A percentile compares a stretch with the other conserved stretches of the same genome.
These are phyloP conservation scores for Capreolus pygargus DNA, from an alignment of 2,113 vertebrate genomes.

Conservation along the genomic window DNA sequence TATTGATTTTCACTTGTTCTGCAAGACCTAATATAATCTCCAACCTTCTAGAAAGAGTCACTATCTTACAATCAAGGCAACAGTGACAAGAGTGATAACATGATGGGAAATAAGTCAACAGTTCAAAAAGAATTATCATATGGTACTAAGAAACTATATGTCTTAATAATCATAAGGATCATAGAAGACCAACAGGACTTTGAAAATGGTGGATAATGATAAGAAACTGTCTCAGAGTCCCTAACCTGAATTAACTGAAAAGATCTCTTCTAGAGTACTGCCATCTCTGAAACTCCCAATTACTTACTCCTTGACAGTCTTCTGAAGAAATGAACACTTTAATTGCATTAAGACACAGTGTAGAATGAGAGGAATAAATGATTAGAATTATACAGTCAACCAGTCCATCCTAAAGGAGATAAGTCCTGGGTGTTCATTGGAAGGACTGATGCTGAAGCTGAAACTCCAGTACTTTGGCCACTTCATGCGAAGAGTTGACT, in stretches of 20 bases:
- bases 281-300: background rate
- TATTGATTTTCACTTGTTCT: slow-evolving; percentile 70
- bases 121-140: background rate
- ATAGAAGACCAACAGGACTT: background rate
- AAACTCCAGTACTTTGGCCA: no score
- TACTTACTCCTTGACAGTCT: background rate
- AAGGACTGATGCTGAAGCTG: no score
- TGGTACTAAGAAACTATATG: background rate
- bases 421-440: no score
- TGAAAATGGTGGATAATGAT: background rate
- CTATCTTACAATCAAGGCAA: slow-evolving; percentile 30
- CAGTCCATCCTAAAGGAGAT: no score
- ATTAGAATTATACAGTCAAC: background rate
- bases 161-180: background rate
- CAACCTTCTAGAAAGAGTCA: slow-evolving; percentile 15
- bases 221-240: background rate
- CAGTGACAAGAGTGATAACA: background rate
- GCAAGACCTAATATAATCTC: slow-evolving; percentile 59
- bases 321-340: background rate
- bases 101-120: background rate
- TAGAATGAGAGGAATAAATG: background rate
- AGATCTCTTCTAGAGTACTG: background rate
- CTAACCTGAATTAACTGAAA: background rate
- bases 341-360: background rate
- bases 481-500: no score